A percentile compares a stretch with the other conserved stretches of the same genome.
These are phyloP conservation scores for Eretmochelys imbricata DNA, from an alignment of 2,113 vertebrate genomes.

Conservation along the genomic window DNA sequence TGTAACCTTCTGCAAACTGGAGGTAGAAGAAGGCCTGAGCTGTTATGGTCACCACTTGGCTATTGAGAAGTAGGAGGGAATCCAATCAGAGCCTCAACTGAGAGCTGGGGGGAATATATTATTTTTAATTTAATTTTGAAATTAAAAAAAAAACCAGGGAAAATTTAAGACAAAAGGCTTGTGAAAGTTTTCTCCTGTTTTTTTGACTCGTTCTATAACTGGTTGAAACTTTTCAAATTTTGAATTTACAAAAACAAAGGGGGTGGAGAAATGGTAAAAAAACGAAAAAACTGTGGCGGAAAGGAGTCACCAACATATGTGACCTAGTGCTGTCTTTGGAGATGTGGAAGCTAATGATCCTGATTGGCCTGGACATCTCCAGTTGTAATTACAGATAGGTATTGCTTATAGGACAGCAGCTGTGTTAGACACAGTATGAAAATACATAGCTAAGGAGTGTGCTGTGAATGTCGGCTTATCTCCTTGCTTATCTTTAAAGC, in stretches of 20 bases:
- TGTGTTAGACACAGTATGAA: rapidly evolving
- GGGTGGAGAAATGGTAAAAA: neutral
- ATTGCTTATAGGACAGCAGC: neutral
- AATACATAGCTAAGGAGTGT: slow-evolving; percentile 11
- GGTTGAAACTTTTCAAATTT: neutral
- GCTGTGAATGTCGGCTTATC: neutral
- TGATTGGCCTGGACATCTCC: neutral
- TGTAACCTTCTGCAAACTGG: slow-evolving; percentile 26
- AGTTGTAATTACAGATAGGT: neutral
- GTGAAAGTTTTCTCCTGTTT: neutral
- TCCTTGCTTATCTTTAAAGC: slow-evolving; percentile 13
- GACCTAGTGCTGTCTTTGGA: neutral
- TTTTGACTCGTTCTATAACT: slow-evolving; percentile 1
- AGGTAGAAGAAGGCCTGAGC: neutral
- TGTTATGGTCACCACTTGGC: slow-evolving; percentile 6
- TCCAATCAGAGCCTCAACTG: slow-evolving; percentile 13
- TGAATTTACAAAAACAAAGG: neutral
- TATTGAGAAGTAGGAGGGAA: neutral
- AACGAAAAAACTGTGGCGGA: neutral
- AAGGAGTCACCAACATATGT: neutral
- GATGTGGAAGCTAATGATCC: neutral
- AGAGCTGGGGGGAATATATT: neutral
- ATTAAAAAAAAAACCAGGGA: neutral
- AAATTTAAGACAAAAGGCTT: neutral
- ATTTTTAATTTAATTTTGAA: neutral